These are phyloP conservation scores for Monomorium pharaonis DNA, from an alignment of 1,140 invertebrate genomes.

Conservation along the genomic window DNA sequence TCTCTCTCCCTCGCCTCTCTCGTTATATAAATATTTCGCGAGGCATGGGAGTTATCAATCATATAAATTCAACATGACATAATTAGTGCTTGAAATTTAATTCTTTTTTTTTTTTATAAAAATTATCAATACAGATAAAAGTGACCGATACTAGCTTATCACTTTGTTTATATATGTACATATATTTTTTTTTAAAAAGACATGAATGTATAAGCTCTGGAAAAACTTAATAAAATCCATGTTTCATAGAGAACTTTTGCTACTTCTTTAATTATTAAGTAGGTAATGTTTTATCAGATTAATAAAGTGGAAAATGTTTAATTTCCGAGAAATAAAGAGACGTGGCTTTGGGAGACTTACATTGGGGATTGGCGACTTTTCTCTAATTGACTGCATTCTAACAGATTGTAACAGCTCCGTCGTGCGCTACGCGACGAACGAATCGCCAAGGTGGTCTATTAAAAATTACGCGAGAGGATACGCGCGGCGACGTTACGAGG, in stretches of 20 bases:
- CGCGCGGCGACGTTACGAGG: neutral
- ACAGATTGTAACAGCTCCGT: neutral
- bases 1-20: neutral
- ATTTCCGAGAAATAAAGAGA: no score
- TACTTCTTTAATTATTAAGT: no score
- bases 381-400: neutral
- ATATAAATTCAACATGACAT: neutral
- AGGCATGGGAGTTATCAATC: neutral
- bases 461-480: constrained; percentile 12
- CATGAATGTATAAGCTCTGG: no score
- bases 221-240: no score
- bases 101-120: neutral
- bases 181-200: no score
- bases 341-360: no score
- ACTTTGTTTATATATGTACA: no score
- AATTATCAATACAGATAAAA: neutral
- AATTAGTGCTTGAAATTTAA: neutral
- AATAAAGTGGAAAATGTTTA: no score
- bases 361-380: no score
- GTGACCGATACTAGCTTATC: no score
- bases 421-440: neutral
- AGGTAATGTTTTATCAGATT: no score
- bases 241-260: no score
- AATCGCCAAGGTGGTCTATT: neutral
- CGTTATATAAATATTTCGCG: neutral